Evolutionary conservation across 1,140 invertebrate species (phyloP), one percentile per base, ranked within the genome.

Genomic region (Pentalonia nigronervosa): DNA sequence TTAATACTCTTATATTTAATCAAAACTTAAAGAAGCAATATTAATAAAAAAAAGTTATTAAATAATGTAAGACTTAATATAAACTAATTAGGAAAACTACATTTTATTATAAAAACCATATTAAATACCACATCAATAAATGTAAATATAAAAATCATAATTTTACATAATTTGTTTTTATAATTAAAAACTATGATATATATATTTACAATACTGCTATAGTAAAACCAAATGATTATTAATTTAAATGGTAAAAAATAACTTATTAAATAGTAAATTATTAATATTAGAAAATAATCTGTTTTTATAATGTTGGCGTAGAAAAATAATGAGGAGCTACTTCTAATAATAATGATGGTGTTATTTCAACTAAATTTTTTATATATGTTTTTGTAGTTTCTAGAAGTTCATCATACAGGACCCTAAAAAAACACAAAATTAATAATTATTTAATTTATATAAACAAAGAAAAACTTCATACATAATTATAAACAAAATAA

Each of bases 281-380:
- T n/a, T 11, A 67, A 6, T 14, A 6, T n/a, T n/a, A 67, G 17
- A 14, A 67, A 67, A 67, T n/a, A 67, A 67, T 67, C 0, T 53
- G 2, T 88, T 88, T 48, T 67, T 90, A 90, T 67, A 90, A 90
- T 48, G 90, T 92, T 34, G 91, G 91, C 0, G 47, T 53, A 36
- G 91, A 17, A 56, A 93, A 93, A 93, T 93, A 93, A 83, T 93
- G 91, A 30, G 91, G 81, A 34, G 91, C 91, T 50, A 83, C 47
- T 53, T 93, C 91, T 53, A 93, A 41, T 86, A 93, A 93, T 30
- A 86, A 56, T 0, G 81, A 84, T n/a, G 91, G 91, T 41, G 91
- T 86, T 76, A 93, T 84, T 93, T 86, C 91, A 45, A 83, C 41
- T 11, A 93, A 56, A 56, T 93, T 53, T 41, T 86, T 93, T 14